Percentiles rank a stretch among this genome's conserved stretches.
These are phyloP conservation scores for Wasmannia auropunctata DNA, from an alignment of 1,140 invertebrate genomes.

Conservation along the genomic window DNA sequence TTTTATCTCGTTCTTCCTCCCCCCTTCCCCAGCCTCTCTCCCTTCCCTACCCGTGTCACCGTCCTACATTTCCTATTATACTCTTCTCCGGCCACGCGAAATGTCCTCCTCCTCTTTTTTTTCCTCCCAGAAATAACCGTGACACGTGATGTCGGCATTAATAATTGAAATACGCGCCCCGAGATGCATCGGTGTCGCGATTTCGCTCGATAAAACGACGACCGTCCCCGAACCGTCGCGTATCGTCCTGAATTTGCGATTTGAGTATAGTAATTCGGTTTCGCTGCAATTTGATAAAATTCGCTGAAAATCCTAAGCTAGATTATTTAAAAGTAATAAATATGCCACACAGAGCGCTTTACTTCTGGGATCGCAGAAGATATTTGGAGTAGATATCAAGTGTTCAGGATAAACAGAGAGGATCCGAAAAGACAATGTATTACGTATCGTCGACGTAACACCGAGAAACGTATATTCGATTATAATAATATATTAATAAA, in stretches of 20 bases:
- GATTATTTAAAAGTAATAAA: background rate
- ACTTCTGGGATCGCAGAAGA: background rate
- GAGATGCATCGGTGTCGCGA: conserved; percentile 16
- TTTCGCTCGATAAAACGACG: conserved; percentile 22
- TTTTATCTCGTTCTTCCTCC: background rate
- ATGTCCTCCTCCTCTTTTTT: conserved; percentile 5
- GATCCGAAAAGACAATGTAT: background rate
- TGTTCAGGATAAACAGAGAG: background rate
- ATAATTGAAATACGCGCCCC: conserved; percentile 34
- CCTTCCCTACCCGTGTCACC: background rate
- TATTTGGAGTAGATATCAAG: background rate
- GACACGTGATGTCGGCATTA: conserved; percentile 45
- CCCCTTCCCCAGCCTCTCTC: background rate
- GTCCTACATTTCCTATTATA: conserved; percentile 59
- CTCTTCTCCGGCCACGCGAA: conserved; percentile 2
- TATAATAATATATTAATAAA: conserved; percentile 23
- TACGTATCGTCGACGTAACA: background rate
- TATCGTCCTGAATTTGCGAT: background rate
- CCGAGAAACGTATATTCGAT: background rate
- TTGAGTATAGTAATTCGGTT: background rate
- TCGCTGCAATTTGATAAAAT: background rate
- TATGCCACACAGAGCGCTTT: background rate
- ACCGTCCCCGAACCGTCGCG: background rate
- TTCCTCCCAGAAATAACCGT: conserved; percentile 20
- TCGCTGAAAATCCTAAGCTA: background rate